phyloP scores from a whole-genome alignment of 1,140 invertebrate species.

The Drosophila mauritiana region DNA sequence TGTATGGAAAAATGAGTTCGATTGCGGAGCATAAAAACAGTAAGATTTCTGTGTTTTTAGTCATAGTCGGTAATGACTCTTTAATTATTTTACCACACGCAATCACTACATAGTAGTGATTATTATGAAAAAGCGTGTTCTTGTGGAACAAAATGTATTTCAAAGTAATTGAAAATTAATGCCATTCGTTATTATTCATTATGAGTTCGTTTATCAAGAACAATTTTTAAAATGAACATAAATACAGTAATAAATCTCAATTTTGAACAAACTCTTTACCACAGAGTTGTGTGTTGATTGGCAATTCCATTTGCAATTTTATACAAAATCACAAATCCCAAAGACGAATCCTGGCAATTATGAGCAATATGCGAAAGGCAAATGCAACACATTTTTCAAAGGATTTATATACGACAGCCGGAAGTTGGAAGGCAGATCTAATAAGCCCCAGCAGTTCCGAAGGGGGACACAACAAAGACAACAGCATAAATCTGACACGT shows the following conservation, averaged over 20 bases:
- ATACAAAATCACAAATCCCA: not conserved
- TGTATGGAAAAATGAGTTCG: conserved; percentile 23
- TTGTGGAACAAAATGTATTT: not conserved
- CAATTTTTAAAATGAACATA: too few relatives aligned
- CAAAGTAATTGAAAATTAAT: too few relatives aligned
- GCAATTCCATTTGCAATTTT: conserved; percentile 18
- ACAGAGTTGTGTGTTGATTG: conserved; percentile 2
- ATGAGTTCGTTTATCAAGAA: too few relatives aligned
- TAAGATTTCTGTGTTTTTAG: conserved; percentile 10
- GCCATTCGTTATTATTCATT: too few relatives aligned
- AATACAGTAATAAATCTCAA: not conserved
- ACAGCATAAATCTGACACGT: conserved; percentile 64
- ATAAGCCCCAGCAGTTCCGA: conserved; percentile 29
- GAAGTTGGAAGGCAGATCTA: conserved; percentile 38
- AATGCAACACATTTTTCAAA: conserved; percentile 23
- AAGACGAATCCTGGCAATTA: conserved; percentile 17
- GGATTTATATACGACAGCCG: conserved; percentile 15
- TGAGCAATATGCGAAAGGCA: conserved; percentile 9
- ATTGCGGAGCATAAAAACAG: conserved; percentile 24
- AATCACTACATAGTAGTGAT: not conserved
- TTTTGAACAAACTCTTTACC: not conserved
- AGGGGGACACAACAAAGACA: conserved; percentile 4
- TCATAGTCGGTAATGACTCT: conserved; percentile 16
- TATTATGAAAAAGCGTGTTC: not conserved
- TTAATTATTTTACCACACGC: conserved; percentile 31